Conservation (phyloP, 2,888 invertebrate species). For the Mythimna loreyi region DNA sequence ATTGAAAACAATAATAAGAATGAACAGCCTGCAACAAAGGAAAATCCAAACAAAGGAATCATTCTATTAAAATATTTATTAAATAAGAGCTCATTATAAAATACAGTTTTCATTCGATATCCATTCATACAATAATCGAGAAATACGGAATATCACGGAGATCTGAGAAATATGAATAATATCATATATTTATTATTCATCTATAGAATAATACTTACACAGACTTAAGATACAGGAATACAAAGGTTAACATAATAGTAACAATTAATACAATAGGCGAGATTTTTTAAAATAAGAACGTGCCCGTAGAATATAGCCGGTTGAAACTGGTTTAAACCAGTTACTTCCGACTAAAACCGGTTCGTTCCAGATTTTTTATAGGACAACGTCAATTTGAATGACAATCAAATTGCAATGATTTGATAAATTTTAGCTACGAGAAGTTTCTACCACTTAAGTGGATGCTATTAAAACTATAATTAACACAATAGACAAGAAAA, state of each 20-base stretch:
- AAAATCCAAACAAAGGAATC: conserved; percentile 7
- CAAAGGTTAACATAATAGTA: conserved; percentile 36
- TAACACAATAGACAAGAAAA: conserved; percentile 25
- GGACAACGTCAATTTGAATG: conserved; percentile 22
- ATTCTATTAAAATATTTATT: conserved; percentile 44
- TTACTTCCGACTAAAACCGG: neutral
- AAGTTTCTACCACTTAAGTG: conserved; percentile 16
- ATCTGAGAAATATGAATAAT: conserved; percentile 43
- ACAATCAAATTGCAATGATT: conserved; percentile 23
- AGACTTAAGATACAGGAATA: conserved; percentile 57
- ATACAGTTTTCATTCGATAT: conserved; percentile 36
- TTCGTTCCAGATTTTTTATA: conserved; percentile 26
- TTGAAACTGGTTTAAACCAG: conserved; percentile 8
- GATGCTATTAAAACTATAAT: neutral
- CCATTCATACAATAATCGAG: conserved; percentile 34
- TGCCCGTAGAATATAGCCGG: neutral
- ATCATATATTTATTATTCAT: conserved; percentile 27
- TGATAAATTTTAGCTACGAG: conserved; percentile 30
- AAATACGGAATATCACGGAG: conserved; percentile 44
- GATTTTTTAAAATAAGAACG: conserved; percentile 38
- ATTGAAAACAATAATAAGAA: neutral
- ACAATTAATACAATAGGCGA: conserved; percentile 31
- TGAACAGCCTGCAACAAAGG: neutral
- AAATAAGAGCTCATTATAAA: conserved; percentile 33
- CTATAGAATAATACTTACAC: conserved; percentile 34